phyloP scores from a whole-genome alignment of 2,797 vertebrate species.

The Falco naumanni region DNA sequence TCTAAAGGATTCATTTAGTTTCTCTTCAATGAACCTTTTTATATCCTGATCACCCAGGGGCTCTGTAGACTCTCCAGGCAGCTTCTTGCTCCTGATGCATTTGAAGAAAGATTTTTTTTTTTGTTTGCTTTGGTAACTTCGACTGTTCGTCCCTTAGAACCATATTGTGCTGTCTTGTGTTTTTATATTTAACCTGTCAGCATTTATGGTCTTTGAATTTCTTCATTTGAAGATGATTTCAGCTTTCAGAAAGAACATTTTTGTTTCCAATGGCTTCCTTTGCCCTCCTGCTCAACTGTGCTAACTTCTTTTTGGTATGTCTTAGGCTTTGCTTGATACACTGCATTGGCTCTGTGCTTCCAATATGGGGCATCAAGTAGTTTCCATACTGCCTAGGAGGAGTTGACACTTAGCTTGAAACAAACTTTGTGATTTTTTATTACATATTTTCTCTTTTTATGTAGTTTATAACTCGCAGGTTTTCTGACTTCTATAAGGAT shows the following conservation, averaged over 20 bases:
- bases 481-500: not conserved
- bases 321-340: not conserved
- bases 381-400: not conserved
- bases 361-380: not conserved
- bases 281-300: not conserved
- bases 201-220: not conserved
- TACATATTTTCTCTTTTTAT: not conserved
- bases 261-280: not conserved
- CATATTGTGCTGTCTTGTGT: not conserved
- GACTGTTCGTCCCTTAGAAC: not conserved
- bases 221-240: not conserved
- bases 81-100: not conserved
- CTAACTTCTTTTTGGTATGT: not conserved
- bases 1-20: not conserved
- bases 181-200: not conserved
- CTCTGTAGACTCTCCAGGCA: not conserved
- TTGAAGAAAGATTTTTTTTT: not conserved
- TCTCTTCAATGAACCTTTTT: not conserved
- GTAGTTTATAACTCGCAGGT: not conserved
- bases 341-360: not conserved
- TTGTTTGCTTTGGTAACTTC: not conserved
- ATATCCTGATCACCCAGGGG: not conserved
- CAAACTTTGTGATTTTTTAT: not conserved
- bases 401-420: not conserved
- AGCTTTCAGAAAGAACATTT: not conserved